A percentile compares a stretch with the other conserved stretches of the same genome.
Evolutionary conservation across 2,797 vertebrate genomes (phyloP).

Genomic region (Spinus pinus): DNA sequence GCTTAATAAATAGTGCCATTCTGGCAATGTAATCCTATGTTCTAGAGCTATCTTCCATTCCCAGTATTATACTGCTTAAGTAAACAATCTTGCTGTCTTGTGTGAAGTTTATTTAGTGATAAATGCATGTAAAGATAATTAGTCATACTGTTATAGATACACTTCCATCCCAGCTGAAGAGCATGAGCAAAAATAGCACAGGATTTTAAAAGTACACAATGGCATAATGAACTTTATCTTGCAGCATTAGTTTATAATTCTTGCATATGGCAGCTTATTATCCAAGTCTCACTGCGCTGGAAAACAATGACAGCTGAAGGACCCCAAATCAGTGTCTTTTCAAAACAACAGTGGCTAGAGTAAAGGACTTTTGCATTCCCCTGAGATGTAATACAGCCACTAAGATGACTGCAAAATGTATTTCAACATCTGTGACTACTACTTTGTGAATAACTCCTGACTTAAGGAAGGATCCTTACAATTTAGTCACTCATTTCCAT

Average conservation of each 20-base stretch:
- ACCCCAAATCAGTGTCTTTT: background rate
- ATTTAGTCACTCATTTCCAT: background rate
- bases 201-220: constrained; percentile 44
- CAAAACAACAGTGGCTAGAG: background rate
- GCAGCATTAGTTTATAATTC: constrained; percentile 41
- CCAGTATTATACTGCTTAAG: constrained; percentile 70
- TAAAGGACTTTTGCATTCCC: background rate
- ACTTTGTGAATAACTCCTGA: background rate
- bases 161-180: constrained; percentile 15
- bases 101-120: constrained; percentile 84
- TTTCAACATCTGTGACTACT: background rate
- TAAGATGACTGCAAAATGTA: background rate
- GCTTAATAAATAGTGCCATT: constrained; percentile 82
- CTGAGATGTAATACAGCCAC: background rate
- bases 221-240: constrained; percentile 11
- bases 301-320: background rate
- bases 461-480: background rate
- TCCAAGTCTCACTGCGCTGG: background rate
- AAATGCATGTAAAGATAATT: constrained; percentile 71
- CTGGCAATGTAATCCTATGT: constrained; percentile 74
- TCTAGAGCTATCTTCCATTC: constrained; percentile 76
- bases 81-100: constrained; percentile 76
- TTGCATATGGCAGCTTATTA: background rate
- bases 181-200: background rate
- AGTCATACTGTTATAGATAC: constrained; percentile 57